phyloP scores from a whole-genome alignment of 2,113 vertebrate species.

The Otus sunia region DNA sequence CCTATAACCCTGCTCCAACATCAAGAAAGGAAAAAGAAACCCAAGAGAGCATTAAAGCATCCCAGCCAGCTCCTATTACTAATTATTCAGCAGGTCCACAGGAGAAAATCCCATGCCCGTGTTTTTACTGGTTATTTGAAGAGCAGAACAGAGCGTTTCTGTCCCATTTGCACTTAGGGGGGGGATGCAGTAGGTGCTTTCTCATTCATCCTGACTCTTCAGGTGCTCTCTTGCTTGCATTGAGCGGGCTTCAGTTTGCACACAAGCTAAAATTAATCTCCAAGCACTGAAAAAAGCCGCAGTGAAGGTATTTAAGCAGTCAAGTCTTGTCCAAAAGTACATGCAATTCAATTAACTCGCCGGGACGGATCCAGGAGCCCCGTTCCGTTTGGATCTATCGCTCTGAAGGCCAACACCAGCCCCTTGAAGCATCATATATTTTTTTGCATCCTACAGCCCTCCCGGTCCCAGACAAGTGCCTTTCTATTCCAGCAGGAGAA shows the following conservation, averaged over 20 bases:
- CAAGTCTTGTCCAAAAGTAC: background rate
- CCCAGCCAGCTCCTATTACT: background rate
- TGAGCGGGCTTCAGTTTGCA: background rate
- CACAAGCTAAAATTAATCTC: background rate
- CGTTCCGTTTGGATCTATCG: fast-evolving
- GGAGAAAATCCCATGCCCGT: background rate
- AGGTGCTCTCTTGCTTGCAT: background rate
- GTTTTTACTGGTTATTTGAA: background rate
- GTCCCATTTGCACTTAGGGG: background rate
- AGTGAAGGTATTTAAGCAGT: background rate
- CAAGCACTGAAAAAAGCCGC: background rate
- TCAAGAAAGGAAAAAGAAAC: background rate
- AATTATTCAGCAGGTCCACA: background rate
- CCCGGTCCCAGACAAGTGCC: background rate
- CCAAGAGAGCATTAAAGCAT: background rate
- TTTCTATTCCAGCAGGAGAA: background rate
- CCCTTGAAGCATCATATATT: fast-evolving
- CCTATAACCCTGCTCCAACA: background rate
- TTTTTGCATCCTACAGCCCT: background rate
- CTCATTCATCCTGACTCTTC: background rate
- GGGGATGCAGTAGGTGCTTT: background rate
- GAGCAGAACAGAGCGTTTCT: background rate
- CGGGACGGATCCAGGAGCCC: background rate
- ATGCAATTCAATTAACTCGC: background rate
- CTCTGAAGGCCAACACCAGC: background rate